Evolutionary conservation across 2,797 vertebrate genomes (phyloP).

Genomic region (Aplochiton taeniatus): DNA sequence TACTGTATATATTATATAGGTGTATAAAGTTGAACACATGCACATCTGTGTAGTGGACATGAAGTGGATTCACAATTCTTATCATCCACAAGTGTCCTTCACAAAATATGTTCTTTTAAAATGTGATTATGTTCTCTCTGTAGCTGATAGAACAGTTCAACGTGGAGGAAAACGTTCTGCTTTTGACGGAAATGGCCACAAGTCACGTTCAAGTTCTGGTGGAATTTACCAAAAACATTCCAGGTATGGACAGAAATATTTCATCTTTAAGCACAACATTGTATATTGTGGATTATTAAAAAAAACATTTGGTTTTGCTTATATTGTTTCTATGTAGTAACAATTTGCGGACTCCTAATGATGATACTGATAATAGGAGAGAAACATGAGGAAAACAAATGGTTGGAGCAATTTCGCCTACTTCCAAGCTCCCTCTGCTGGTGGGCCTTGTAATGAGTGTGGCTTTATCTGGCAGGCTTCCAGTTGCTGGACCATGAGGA

Average conservation of each 20-base stretch:
- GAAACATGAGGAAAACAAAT: too few relatives aligned
- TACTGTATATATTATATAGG: too few relatives aligned
- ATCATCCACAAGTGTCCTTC: background rate
- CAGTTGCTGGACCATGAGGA: slow-evolving; percentile 94
- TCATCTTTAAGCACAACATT: background rate
- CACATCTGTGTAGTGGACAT: too few relatives aligned
- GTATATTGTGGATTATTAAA: background rate
- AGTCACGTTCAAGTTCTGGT: slow-evolving; percentile 96
- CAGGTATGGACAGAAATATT: slow-evolving; percentile 74
- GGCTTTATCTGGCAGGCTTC: slow-evolving; percentile 79
- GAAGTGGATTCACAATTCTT: too few relatives aligned
- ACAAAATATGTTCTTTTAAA: background rate
- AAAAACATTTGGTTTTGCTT: background rate
- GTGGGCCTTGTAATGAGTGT: background rate
- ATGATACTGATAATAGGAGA: too few relatives aligned
- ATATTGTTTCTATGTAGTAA: too few relatives aligned
- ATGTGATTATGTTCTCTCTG: slow-evolving; percentile 21
- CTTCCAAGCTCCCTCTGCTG: background rate
- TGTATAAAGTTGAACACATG: too few relatives aligned
- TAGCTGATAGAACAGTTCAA: slow-evolving; percentile 94
- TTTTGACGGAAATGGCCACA: slow-evolving; percentile 97
- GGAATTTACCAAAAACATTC: slow-evolving; percentile 97
- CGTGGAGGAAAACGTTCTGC: slow-evolving; percentile 94
- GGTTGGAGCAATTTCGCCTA: background rate
- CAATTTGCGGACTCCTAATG: too few relatives aligned